Conservation (phyloP, 2,797 vertebrate genomes). For the Threskiornis aethiopicus region DNA sequence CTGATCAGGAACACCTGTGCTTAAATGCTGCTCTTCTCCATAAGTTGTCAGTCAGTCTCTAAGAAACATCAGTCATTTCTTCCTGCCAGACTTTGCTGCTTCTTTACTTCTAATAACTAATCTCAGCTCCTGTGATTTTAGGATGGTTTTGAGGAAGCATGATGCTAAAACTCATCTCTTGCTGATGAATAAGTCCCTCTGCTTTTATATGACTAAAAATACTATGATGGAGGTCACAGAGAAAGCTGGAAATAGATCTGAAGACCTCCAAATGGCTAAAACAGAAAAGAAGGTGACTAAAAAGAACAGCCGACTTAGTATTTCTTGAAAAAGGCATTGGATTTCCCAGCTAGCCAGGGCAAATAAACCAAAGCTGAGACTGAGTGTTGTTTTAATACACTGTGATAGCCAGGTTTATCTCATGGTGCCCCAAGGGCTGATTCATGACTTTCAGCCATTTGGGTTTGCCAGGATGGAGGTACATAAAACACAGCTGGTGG, state of each 20-base stretch:
- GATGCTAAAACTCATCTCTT: not conserved
- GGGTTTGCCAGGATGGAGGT: not conserved
- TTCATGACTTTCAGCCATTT: not conserved
- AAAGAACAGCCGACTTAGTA: not conserved
- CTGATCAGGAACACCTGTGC: not conserved
- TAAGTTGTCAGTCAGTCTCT: not conserved
- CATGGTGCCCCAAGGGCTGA: not conserved
- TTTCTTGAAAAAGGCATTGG: not conserved
- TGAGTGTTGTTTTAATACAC: not conserved
- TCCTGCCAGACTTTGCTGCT: not conserved
- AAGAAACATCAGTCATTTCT: not conserved
- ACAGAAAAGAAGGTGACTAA: not conserved
- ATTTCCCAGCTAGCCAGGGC: not conserved
- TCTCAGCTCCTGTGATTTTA: not conserved
- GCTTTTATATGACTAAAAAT: not conserved
- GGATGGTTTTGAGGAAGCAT: not conserved
- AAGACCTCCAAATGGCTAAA: not conserved
- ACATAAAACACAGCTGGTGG: not conserved
- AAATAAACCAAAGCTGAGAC: not conserved
- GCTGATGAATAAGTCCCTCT: not conserved
- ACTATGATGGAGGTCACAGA: too few species aligned
- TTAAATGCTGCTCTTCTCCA: not conserved
- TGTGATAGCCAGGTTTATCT: not conserved
- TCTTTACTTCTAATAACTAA: not conserved
- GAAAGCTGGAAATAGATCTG: not conserved